A percentile compares a stretch with the other conserved stretches of the same genome.
Evolutionary conservation across 2,797 vertebrate species (phyloP).

Genomic region (Hyperoplus lanceolatus): DNA sequence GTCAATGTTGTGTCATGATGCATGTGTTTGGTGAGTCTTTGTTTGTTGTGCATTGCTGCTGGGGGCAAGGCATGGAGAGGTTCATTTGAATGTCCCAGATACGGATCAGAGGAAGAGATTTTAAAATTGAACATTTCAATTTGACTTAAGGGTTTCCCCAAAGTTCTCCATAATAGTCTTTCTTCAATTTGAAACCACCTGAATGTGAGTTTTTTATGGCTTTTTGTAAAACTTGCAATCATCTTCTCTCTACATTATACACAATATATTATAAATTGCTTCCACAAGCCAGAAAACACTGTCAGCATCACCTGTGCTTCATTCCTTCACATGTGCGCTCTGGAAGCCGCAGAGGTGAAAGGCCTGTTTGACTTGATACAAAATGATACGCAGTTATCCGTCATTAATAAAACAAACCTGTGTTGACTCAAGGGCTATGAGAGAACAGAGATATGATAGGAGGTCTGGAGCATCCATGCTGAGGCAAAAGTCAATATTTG

Average conservation of each 20-base stretch:
- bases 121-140: conserved; percentile 34
- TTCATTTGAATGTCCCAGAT: conserved; percentile 25
- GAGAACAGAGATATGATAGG: conserved; percentile 63
- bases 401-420: conserved; percentile 55
- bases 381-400: conserved; percentile 59
- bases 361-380: conserved; percentile 36
- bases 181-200: background rate
- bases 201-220: background rate
- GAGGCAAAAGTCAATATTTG: conserved; percentile 79
- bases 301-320: conserved; percentile 3
- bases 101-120: conserved; percentile 46
- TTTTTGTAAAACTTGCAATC: background rate
- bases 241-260: background rate
- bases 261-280: background rate
- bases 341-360: background rate
- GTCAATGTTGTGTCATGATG: background rate
- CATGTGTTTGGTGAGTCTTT: background rate
- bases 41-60: background rate
- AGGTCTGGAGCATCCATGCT: conserved; percentile 44
- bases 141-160: background rate
- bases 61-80: background rate
- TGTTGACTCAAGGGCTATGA: conserved; percentile 56
- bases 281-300: background rate
- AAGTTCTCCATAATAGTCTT: no score
- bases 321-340: conserved; percentile 37